Evolutionary conservation across 2,113 vertebrate species (phyloP).

Genomic region (Sciurus niger): DNA sequence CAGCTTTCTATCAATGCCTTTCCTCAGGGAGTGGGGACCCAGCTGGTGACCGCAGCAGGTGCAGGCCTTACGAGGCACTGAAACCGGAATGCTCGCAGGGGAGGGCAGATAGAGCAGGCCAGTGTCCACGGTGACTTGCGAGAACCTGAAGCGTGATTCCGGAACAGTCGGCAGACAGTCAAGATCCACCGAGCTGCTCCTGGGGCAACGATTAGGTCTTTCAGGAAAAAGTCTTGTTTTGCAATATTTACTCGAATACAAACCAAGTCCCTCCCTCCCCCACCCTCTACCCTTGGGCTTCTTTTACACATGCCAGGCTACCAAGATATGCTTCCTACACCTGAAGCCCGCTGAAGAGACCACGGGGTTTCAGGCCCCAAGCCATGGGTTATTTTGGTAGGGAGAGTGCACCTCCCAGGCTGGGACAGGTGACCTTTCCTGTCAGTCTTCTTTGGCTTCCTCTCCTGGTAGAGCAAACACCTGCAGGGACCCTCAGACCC

Average conservation of each 20-base stretch:
- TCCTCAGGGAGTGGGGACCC: fast-evolving
- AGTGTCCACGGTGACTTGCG: fast-evolving
- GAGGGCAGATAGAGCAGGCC: too few species aligned
- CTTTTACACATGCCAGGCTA: fast-evolving
- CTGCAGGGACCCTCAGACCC: fast-evolving
- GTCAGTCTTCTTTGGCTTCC: not conserved
- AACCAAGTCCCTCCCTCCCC: not conserved
- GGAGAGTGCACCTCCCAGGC: fast-evolving
- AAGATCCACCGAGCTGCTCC: too few species aligned
- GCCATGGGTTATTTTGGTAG: too few species aligned
- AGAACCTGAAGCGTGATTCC: not conserved
- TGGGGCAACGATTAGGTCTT: fast-evolving
- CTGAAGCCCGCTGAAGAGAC: fast-evolving
- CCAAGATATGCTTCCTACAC: not conserved
- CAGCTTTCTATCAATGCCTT: not conserved
- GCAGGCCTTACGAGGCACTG: fast-evolving
- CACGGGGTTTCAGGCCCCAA: fast-evolving
- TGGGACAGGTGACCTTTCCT: fast-evolving
- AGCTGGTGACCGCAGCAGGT: not conserved
- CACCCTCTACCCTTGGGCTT: not conserved
- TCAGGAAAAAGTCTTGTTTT: not conserved
- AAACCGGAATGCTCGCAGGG: fast-evolving
- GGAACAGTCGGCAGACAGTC: not conserved
- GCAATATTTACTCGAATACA: not conserved
- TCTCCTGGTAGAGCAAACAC: fast-evolving